Conservation (phyloP, 2,797 vertebrate species). For the Pagetopsis macropterus region DNA sequence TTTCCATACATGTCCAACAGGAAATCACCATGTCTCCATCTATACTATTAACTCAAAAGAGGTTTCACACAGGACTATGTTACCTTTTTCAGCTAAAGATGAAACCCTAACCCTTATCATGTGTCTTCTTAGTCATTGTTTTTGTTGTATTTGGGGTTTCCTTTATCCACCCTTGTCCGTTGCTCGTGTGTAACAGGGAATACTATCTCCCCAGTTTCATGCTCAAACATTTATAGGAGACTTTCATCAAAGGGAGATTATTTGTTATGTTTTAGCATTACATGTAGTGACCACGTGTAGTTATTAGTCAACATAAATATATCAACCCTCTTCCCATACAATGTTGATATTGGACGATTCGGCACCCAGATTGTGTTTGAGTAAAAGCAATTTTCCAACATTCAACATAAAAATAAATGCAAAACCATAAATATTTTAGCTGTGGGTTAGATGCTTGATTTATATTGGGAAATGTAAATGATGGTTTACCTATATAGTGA, state of each 20-base stretch:
- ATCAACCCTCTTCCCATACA: neutral
- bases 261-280: conserved; percentile 12
- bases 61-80: conserved; percentile 37
- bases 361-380: neutral
- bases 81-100: conserved; percentile 41
- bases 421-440: too few relatives aligned
- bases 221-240: conserved; percentile 21
- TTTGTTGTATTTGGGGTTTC: conserved; percentile 47
- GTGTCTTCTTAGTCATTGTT: conserved; percentile 44
- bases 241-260: conserved; percentile 26
- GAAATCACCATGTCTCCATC: conserved; percentile 55
- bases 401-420: neutral
- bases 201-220: conserved; percentile 56
- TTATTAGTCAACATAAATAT: conserved; percentile 12
- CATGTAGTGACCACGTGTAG: neutral
- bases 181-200: conserved; percentile 49
- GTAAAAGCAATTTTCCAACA: neutral
- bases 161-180: conserved; percentile 33
- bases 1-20: conserved; percentile 69
- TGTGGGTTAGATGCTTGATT: too few relatives aligned
- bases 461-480: too few relatives aligned
- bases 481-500: too few relatives aligned
- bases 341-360: conserved; percentile 20
- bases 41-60: conserved; percentile 49
- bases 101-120: conserved; percentile 42